These are phyloP conservation scores for Cryptoprocta ferox DNA, from an alignment of 2,797 vertebrate genomes.

Conservation along the genomic window DNA sequence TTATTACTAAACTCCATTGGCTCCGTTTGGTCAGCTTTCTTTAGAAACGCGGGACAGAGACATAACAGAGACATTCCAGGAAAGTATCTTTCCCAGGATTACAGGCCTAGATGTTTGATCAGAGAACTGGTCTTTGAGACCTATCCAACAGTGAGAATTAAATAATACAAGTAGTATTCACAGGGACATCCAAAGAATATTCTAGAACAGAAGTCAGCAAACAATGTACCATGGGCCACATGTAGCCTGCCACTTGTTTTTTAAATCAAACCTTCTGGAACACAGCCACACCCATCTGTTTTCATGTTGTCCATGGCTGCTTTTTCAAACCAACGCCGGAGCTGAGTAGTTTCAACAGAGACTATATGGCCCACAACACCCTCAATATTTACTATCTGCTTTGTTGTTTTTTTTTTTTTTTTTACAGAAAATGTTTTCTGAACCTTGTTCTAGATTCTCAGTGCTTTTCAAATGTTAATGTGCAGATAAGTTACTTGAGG, in stretches of 20 bases:
- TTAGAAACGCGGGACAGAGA: not conserved
- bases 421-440: not conserved
- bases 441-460: not conserved
- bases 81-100: not conserved
- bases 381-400: not conserved
- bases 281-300: not conserved
- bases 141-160: not conserved
- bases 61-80: not conserved
- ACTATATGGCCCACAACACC: rapidly evolving
- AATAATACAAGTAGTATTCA: not conserved
- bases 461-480: not conserved
- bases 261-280: not conserved
- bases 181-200: not conserved
- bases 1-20: not conserved
- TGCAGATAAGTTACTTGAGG: not conserved
- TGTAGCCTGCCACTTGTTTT: not conserved
- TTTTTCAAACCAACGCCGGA: not conserved
- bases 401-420: not conserved
- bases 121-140: not conserved
- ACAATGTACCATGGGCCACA: not conserved
- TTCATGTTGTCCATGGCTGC: not conserved
- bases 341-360: not conserved
- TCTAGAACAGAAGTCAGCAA: not conserved
- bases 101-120: not conserved
- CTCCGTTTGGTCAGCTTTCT: not conserved